These are phyloP conservation scores for Thysanoteuthis rhombus DNA, from an alignment of 2,888 invertebrate genomes.

Conservation along the genomic window DNA sequence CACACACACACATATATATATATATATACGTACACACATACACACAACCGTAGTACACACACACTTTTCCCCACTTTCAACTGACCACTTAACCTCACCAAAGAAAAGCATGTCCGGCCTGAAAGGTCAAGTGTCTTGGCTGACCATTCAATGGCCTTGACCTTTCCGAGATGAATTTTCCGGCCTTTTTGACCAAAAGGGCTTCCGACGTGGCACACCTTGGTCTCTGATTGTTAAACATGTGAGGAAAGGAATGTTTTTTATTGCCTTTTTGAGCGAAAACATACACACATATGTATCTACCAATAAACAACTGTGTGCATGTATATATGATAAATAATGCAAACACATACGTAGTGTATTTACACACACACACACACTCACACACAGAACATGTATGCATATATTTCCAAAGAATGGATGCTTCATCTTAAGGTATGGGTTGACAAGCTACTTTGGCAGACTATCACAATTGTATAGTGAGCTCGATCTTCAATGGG, in stretches of 20 bases:
- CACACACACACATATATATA: not conserved
- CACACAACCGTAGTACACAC: not conserved
- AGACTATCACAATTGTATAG: no score
- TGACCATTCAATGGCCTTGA: conserved; percentile 12
- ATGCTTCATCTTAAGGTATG: no score
- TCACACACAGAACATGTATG: no score
- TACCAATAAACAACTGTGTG: no score
- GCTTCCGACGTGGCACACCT: not conserved
- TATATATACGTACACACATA: not conserved
- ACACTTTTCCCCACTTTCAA: not conserved
- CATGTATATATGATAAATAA: no score
- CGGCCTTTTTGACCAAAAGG: conserved; percentile 12
- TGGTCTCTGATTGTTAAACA: not conserved
- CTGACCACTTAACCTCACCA: not conserved
- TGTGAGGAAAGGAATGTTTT: not conserved
- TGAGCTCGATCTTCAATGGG: no score
- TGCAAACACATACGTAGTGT: no score
- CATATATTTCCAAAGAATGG: no score
- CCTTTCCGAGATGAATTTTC: not conserved
- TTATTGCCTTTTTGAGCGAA: no score
- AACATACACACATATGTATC: not conserved
- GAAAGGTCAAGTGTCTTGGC: not conserved
- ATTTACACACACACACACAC: no score
- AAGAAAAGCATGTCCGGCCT: conserved; percentile 12
- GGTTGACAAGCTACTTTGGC: no score